Base-by-base conservation (phyloP, 2,888 invertebrate genomes). In the Diarsia mendica region DNA sequence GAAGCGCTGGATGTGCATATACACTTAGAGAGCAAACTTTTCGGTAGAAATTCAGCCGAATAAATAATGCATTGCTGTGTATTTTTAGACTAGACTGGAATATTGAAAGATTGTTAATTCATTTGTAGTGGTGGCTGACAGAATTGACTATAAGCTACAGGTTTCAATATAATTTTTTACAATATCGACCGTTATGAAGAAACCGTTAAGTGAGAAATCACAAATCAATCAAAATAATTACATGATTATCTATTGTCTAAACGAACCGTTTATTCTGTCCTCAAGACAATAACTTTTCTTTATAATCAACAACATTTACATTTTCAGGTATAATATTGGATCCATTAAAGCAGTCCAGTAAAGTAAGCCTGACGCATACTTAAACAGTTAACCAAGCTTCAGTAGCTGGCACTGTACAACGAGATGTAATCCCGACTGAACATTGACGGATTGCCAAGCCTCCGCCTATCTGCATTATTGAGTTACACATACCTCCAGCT, bases 361-460 rank as follows among this genome's bases (percentile, higher is more conserved):
- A 46, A 55, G n/a, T 49, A 64, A 51, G 4, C 33, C 23, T 72
- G 55, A 66, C 51, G 49, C 11, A 60, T 74, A 70, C 46, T 65
- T 49, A 49, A 64, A 64, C 48, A 65, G 58, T 61, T 51, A 73
- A n/a, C 49, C 69, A 53, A 65, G 60, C 70, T 39, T 0, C 33
- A 33, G 64, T 79, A 49, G 44, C 63, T 55, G 15, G 61, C 49
- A 48, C 67, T 20, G 60, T 67, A 66, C 79, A 51, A 71, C 67
- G 67, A 68, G 84, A 71, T 71, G 73, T 82, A 79, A 82, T 82
- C 82, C 82, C 71, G 23, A 18, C 39, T 79, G 80, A 74, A 82
- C 82, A 82, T 80, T 83, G 82, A 82, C 68, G 70, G 84, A 82
- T 82, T 82, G 84, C 82, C 74, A 83, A 53, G 67, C 80, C 67